Base-by-base conservation (phyloP, 2,797 vertebrate genomes). In the Toxotes lorentzi region DNA sequence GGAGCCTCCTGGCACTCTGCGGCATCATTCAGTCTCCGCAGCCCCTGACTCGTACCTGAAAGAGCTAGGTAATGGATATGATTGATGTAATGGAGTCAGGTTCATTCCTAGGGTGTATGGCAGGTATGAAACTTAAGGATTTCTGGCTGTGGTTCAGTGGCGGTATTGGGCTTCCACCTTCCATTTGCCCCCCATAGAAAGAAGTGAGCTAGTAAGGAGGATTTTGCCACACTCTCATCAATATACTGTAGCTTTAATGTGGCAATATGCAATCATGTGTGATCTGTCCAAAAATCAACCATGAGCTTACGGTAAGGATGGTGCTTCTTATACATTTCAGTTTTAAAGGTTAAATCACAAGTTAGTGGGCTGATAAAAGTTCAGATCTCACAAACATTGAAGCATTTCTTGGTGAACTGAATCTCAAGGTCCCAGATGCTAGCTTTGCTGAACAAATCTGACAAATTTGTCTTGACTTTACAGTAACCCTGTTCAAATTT, bases 1-100 rank as follows among this genome's bases (percentile, higher is more conserved):
- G 87, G 86, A 92, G 86, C 69, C 24, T 65, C 70, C 69, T 62
- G 73, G 68, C 73, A 32, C 75, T 68, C 59, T 45, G 50, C 65
- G 84, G 81, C 73, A 87, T 85, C 79, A 63, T 79, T 89, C 85
- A 87, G 64, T 75, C 84, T 67, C 72, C n/a, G 23, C 76, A 67
- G 77, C 61, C 65, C 65, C 72, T 34, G 84, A 82, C 56, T 84
- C 60, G 2, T 21, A 68, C 70, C 86, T 50, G 87, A 90, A 85
- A 83, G 51, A 53, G 81, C n/a, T 70, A 78, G 67, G 84, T 83
- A 88, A 89, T 85, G 76, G 81, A 81, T 65, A 73, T 86, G 85
- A 91, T 62, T 71, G 85, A 93, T 90, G 80, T 67, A 47, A 78
- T 11, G 47, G 64, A 83, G 75, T 60, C 53, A 8, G 56, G 73